A percentile compares a stretch with the other conserved stretches of the same genome.
Conservation (phyloP, 2,888 invertebrate genomes). For the Platycheirus albimanus region DNA sequence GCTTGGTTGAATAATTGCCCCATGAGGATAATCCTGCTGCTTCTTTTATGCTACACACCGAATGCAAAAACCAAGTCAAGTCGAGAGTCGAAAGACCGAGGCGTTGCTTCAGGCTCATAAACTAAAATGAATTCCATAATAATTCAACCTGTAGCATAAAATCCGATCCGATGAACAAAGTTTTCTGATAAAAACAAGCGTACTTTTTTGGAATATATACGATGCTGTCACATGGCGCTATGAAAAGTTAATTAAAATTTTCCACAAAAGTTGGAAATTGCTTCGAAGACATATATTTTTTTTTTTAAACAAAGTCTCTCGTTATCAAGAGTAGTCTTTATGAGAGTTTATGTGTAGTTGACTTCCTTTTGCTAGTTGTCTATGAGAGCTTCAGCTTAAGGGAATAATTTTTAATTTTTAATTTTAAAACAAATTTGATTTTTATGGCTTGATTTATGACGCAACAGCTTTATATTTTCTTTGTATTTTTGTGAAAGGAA, state of each 20-base stretch:
- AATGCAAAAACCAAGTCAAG: slow-evolving; percentile 1
- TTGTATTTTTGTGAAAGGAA: too few species aligned
- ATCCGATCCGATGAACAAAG: slow-evolving; percentile 2
- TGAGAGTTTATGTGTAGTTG: neutral
- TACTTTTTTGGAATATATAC: slow-evolving; percentile 7
- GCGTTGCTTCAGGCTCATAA: neutral
- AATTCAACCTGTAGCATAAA: slow-evolving; percentile 43
- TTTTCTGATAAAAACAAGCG: neutral
- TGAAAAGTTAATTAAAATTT: slow-evolving; percentile 50
- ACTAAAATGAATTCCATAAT: slow-evolving; percentile 14
- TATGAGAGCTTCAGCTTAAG: too few species aligned
- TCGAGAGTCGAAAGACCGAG: neutral
- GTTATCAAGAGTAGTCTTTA: neutral
- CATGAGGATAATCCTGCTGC: slow-evolving; percentile 23
- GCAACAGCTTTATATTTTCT: too few species aligned
- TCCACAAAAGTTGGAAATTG: slow-evolving; percentile 26
- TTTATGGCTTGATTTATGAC: too few species aligned
- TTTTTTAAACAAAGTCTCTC: slow-evolving; percentile 13
- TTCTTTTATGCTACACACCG: neutral
- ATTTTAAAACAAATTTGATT: too few species aligned
- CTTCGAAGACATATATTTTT: slow-evolving; percentile 25
- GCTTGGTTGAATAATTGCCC: slow-evolving; percentile 43
- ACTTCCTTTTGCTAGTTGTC: too few species aligned
- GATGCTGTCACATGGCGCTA: slow-evolving; percentile 15
- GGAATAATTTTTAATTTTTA: too few species aligned